Percentiles rank a stretch among this genome's conserved stretches.
Conservation (phyloP, 2,113 vertebrate genomes). For the Heterochromis multidens region DNA sequence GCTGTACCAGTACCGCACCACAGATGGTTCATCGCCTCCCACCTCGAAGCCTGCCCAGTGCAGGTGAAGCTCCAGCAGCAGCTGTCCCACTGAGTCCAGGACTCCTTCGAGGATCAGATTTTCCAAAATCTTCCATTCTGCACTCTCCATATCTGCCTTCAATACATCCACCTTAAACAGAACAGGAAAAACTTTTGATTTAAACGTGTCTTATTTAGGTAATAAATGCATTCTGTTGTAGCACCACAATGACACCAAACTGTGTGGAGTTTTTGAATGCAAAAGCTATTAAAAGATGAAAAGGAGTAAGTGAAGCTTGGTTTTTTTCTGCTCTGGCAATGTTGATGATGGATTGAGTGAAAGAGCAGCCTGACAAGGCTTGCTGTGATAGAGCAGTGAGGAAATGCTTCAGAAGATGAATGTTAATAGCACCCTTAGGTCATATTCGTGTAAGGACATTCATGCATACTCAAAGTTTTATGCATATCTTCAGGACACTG, state of each 20-base stretch:
- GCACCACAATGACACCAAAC: not conserved
- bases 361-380: conserved; percentile 14
- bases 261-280: not conserved
- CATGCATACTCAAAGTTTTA: not conserved
- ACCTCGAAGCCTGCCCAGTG: conserved; percentile 98
- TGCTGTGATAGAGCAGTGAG: not conserved
- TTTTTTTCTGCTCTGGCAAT: conserved; percentile 10
- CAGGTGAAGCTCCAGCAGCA: conserved; percentile 88
- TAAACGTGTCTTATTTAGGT: not conserved
- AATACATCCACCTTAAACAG: conserved; percentile 86
- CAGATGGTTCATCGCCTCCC: conserved; percentile 84
- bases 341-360: conserved; percentile 27
- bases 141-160: conserved; percentile 93
- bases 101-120: conserved; percentile 90
- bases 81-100: conserved; percentile 87
- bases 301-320: conserved; percentile 24
- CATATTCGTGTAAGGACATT: conserved; percentile 11
- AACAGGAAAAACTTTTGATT: not conserved
- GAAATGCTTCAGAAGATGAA: conserved; percentile 35
- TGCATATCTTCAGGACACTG: not conserved
- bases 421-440: conserved; percentile 46
- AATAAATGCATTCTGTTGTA: not conserved
- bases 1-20: conserved; percentile 96
- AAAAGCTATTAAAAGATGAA: conserved; percentile 31
- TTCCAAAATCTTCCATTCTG: conserved; percentile 97